Conservation (phyloP, 1,140 invertebrate genomes). For the Spodoptera frugiperda region DNA sequence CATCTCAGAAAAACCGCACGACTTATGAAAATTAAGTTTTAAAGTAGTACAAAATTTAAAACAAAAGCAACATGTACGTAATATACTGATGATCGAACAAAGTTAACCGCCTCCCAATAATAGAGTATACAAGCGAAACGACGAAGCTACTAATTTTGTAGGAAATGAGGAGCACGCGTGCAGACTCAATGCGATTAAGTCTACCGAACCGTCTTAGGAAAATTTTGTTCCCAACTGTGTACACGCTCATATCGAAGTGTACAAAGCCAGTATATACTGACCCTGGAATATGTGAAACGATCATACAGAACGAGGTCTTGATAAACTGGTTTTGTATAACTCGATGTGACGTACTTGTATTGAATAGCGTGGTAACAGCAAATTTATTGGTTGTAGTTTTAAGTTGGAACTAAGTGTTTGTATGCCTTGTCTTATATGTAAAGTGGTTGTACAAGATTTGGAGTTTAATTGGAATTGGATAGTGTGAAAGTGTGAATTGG, state of each 20-base stretch:
- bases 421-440: not conserved
- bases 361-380: not conserved
- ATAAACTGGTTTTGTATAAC: too few relatives aligned
- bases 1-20: too few relatives aligned
- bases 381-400: not conserved
- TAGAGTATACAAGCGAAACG: not conserved
- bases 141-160: constrained; percentile 14
- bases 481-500: too few relatives aligned
- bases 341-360: not conserved
- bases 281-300: too few relatives aligned
- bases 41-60: not conserved
- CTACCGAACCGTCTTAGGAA: not conserved
- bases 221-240: constrained; percentile 15
- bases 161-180: constrained; percentile 35
- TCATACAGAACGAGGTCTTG: too few relatives aligned
- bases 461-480: not conserved
- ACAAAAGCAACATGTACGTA: not conserved
- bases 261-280: too few relatives aligned
- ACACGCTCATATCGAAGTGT: too few relatives aligned
- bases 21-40: not conserved
- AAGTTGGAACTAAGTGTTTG: not conserved
- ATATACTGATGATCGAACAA: constrained; percentile 9
- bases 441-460: not conserved
- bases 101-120: not conserved
- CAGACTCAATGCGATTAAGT: constrained; percentile 30